Conservation (phyloP, 2,888 invertebrate species). For the Limenitis camilla region DNA sequence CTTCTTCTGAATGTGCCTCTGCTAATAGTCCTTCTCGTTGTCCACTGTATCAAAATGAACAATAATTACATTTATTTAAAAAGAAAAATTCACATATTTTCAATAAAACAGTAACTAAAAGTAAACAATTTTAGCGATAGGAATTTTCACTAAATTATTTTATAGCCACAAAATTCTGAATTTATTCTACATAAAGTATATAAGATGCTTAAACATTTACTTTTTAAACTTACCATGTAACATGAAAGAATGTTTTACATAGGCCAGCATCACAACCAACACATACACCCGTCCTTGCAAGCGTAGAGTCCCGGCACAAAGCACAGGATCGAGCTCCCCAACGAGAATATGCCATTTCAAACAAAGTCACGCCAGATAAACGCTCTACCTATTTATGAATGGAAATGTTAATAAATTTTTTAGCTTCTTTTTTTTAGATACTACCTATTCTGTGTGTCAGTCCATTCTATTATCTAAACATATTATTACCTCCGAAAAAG, state of each 20-base stretch:
- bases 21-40: constrained; percentile 94
- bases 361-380: constrained; percentile 92
- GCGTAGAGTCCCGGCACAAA: constrained; percentile 89
- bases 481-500: constrained; percentile 88
- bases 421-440: background rate
- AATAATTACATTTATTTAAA: too few species aligned
- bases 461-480: background rate
- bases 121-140: too few species aligned
- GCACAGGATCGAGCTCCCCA: constrained; percentile 97
- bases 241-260: constrained; percentile 98
- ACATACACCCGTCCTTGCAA: constrained; percentile 94
- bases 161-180: too few species aligned
- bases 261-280: constrained; percentile 99
- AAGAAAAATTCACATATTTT: too few species aligned
- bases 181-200: too few species aligned
- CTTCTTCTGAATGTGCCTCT: constrained; percentile 92
- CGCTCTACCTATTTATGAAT: constrained; percentile 77
- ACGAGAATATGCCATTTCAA: constrained; percentile 97
- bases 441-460: background rate
- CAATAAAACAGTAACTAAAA: too few species aligned
- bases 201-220: too few species aligned
- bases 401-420: background rate
- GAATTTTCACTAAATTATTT: too few species aligned
- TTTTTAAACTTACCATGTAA: constrained; percentile 84
- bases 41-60: constrained; percentile 75